Percentiles rank a stretch among this genome's conserved stretches.
phyloP scores from a whole-genome alignment of 2,113 vertebrate genomes.

The Vireo altiloquus region DNA sequence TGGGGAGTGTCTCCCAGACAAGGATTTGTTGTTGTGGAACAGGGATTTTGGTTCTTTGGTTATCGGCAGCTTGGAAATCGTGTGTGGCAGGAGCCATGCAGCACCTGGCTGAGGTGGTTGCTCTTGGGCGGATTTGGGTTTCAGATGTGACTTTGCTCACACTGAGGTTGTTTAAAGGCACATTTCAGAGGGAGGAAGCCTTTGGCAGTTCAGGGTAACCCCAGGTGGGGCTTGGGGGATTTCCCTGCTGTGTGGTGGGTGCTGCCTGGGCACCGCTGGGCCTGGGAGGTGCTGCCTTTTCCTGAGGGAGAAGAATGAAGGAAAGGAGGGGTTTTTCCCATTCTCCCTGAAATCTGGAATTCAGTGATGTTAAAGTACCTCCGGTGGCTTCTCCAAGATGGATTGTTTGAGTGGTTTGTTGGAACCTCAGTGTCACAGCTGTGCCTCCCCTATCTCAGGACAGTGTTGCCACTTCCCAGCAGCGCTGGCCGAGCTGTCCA shows the following conservation, averaged over 20 bases:
- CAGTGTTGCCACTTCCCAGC: neutral
- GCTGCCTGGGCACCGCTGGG: neutral
- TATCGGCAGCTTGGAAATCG: fast-evolving
- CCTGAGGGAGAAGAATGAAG: neutral
- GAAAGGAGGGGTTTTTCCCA: too few relatives aligned
- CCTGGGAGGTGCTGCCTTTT: neutral
- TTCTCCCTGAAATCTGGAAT: neutral
- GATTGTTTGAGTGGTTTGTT: neutral
- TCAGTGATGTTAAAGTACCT: neutral
- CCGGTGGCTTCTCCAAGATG: neutral
- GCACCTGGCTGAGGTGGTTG: neutral
- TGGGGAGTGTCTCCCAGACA: neutral
- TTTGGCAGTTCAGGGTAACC: neutral
- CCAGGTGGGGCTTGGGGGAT: neutral
- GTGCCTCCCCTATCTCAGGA: neutral
- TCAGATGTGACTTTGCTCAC: neutral
- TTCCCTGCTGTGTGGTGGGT: neutral
- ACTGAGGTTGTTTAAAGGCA: neutral
- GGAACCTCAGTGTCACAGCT: neutral
- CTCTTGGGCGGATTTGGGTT: neutral
- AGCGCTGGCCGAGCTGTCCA: neutral
- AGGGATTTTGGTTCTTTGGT: neutral
- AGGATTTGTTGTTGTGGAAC: neutral
- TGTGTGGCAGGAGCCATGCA: neutral
- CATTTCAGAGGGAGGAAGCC: neutral